A percentile compares a stretch with the other conserved stretches of the same genome.
Evolutionary conservation across 2,113 vertebrate genomes (phyloP).

Genomic region (Mus musculus): GRCm39 chr14:9992501-9993000

Average conservation of each 20-base stretch:
- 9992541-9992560: conserved; percentile 93
- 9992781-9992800: neutral
- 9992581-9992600: conserved; percentile 88
- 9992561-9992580: conserved; percentile 92
- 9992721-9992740: conserved; percentile 6
- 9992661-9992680: conserved; percentile 86
- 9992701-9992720: conserved; percentile 70
- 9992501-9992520: conserved; percentile 93
- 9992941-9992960: conserved; percentile 55
- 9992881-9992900: neutral
- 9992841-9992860: conserved; percentile 2
- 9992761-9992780: neutral
- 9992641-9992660: conserved; percentile 88
- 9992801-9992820: neutral
- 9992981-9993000: conserved; percentile 11
- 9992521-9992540: conserved; percentile 91
- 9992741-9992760: neutral
- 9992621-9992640: conserved; percentile 88
- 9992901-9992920: neutral
- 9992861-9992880: neutral
- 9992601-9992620: conserved; percentile 92
- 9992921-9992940: neutral
- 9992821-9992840: neutral
- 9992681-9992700: conserved; percentile 85
- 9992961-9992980: conserved; percentile 19